phyloP scores from a whole-genome alignment of 2,113 vertebrate genomes.

The Xiphophorus couchianus region DNA sequence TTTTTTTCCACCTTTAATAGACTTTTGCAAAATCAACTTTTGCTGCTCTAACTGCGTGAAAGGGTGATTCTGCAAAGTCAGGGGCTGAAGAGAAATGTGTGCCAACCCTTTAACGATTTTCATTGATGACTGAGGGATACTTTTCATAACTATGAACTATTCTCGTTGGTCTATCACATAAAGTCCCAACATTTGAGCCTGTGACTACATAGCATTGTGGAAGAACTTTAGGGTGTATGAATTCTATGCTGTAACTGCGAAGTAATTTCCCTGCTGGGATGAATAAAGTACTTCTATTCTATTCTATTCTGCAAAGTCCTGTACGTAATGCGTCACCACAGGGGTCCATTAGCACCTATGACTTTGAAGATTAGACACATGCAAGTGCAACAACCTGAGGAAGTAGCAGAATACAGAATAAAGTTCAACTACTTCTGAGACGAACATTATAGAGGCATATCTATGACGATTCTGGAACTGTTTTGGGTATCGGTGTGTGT shows the following conservation, averaged over 20 bases:
- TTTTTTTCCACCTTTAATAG: no score
- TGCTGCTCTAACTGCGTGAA: background rate
- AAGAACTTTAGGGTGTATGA: background rate
- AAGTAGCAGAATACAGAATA: background rate
- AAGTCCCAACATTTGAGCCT: no score
- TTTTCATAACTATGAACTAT: no score
- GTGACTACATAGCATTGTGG: background rate
- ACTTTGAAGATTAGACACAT: background rate
- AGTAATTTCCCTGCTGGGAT: no score
- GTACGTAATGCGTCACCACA: background rate
- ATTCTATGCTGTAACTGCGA: background rate
- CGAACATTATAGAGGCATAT: background rate
- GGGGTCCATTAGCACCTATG: background rate
- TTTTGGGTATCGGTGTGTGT: constrained; percentile 37
- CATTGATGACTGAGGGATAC: no score
- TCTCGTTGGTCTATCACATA: no score
- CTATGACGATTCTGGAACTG: background rate
- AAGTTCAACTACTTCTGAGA: background rate
- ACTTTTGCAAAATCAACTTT: no score
- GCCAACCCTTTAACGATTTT: background rate
- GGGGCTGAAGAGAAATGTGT: background rate
- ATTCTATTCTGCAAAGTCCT: background rate
- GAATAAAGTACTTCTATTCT: no score
- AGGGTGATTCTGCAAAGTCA: background rate
- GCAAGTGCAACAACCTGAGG: background rate